Evolutionary conservation across 2,888 invertebrate genomes (phyloP).

Genomic region (Drosophila cognata): DNA sequence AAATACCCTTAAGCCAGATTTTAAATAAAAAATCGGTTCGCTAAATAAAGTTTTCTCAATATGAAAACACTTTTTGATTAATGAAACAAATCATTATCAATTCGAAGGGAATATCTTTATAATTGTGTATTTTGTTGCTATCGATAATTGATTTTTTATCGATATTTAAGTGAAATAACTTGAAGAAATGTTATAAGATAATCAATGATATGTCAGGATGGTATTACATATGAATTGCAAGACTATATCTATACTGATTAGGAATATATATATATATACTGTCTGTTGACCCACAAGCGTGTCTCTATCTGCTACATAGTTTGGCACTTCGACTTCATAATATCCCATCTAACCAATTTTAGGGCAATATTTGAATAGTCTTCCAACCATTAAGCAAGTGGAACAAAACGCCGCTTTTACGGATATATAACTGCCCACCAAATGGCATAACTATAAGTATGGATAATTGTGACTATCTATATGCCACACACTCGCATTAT

Average conservation of each 20-base stretch:
- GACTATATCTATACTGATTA: neutral
- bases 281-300: neutral
- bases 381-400: constrained; percentile 25
- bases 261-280: neutral
- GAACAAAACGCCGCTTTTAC: constrained; percentile 24
- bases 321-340: neutral
- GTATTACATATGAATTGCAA: neutral
- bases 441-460: constrained; percentile 24
- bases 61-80: too few relatives aligned
- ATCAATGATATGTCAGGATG: neutral
- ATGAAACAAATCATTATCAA: neutral
- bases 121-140: neutral
- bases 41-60: neutral
- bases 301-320: neutral
- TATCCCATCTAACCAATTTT: neutral
- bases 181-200: neutral
- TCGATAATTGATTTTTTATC: neutral
- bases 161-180: neutral
- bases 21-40: neutral
- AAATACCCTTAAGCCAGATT: neutral
- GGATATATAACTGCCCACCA: constrained; percentile 7
- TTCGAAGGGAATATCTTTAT: neutral
- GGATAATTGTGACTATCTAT: constrained; percentile 32
- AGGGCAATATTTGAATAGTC: neutral
- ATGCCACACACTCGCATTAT: constrained; percentile 41